Conservation (phyloP, 2,113 vertebrate species). For the Chamaetylas fuelleborni region DNA sequence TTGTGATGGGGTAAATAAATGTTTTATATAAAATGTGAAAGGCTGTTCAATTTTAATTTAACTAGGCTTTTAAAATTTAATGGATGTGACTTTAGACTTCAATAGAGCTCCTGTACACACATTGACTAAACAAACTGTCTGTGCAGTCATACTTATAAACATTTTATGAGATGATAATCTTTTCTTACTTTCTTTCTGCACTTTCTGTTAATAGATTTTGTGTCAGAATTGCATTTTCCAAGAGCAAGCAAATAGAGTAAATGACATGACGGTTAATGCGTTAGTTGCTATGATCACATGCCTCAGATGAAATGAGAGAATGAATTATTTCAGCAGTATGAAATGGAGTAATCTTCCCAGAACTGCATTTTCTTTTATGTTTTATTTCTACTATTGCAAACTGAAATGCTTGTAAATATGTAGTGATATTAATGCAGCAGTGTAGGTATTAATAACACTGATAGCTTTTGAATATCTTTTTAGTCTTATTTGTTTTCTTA, state of each 20-base stretch:
- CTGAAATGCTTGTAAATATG: not conserved
- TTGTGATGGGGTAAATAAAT: not conserved
- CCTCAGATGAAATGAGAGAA: not conserved
- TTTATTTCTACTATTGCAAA: not conserved
- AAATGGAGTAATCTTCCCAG: not conserved
- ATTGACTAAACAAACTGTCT: not conserved
- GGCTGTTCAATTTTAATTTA: not conserved
- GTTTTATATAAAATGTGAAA: not conserved
- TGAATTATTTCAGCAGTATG: not conserved
- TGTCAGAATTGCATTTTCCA: not conserved
- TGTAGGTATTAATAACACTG: not conserved
- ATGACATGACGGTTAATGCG: not conserved
- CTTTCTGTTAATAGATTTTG: not conserved
- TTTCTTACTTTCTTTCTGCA: not conserved
- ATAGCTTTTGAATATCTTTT: not conserved
- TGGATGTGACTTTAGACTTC: not conserved
- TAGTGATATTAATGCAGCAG: not conserved
- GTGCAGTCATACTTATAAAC: not conserved
- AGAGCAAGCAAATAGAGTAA: not conserved
- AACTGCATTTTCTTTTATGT: not conserved
- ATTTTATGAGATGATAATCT: conserved; percentile 26
- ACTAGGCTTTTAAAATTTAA: conserved; percentile 31
- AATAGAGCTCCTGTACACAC: not conserved
- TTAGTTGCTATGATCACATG: not conserved
- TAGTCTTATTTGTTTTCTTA: not conserved